Percentiles rank a stretch among this genome's conserved stretches.
Conservation (phyloP, 2,888 invertebrate genomes). For the Acleris literana region DNA sequence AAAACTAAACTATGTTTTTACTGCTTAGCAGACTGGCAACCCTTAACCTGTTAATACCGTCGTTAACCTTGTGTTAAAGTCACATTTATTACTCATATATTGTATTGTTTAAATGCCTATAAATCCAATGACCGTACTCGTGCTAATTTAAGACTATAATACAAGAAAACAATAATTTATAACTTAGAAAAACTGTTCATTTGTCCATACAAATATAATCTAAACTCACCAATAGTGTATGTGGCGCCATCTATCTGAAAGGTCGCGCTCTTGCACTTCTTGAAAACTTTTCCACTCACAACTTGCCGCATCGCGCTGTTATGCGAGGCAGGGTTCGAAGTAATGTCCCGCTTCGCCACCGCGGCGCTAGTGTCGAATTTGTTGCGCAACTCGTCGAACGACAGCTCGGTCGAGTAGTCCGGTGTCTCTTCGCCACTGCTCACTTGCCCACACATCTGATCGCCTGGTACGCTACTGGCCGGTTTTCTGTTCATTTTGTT, state of each 20-base stretch:
- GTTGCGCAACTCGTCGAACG: conserved; percentile 75
- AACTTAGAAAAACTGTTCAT: background rate
- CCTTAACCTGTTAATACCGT: no score
- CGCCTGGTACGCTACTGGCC: conserved; percentile 55
- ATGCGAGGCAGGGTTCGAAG: conserved; percentile 76
- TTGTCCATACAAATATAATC: background rate
- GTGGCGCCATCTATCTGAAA: conserved; percentile 94
- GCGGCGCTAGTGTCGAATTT: conserved; percentile 74
- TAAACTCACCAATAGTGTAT: conserved; percentile 91
- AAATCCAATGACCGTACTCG: no score
- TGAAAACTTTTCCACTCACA: conserved; percentile 85
- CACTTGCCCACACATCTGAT: conserved; percentile 70
- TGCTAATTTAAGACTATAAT: no score
- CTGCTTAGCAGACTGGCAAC: no score
- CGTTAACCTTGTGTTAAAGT: no score
- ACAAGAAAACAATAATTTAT: no score
- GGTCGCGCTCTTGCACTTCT: conserved; percentile 94
- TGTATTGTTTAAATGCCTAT: no score
- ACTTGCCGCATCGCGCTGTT: conserved; percentile 78
- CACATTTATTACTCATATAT: no score
- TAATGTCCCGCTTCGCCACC: conserved; percentile 66
- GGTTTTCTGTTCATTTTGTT: conserved; percentile 64
- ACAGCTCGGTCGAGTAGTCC: conserved; percentile 65
- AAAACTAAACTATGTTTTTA: no score
- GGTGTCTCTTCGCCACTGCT: conserved; percentile 59